These are phyloP conservation scores for Bombus terrestris DNA, from an alignment of 1,140 invertebrate genomes.

Conservation along the genomic window DNA sequence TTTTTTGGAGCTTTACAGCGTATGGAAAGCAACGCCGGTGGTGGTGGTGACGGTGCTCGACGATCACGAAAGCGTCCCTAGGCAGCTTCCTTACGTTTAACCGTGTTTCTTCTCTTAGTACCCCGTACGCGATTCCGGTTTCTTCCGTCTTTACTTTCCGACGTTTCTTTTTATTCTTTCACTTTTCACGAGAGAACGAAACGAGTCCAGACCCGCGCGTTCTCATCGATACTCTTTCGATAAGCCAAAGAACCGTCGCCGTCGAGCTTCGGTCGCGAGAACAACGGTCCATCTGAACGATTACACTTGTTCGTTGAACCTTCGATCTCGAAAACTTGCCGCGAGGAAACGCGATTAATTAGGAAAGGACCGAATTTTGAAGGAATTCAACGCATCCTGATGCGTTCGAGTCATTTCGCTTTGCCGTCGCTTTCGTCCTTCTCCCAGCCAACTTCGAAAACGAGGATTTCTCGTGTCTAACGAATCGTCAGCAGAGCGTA, in stretches of 20 bases:
- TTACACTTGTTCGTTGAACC: background rate
- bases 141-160: background rate
- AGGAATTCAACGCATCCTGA: background rate
- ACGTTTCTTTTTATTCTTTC: background rate
- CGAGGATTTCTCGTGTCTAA: background rate
- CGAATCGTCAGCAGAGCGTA: background rate
- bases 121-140: background rate
- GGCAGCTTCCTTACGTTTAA: background rate
- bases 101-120: background rate
- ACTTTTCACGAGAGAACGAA: too few species aligned
- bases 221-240: background rate
- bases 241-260: background rate
- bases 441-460: background rate
- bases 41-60: slow-evolving; percentile 38
- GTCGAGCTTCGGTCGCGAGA: slow-evolving; percentile 8
- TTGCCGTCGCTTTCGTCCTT: background rate
- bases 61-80: slow-evolving; percentile 50
- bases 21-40: slow-evolving; percentile 14
- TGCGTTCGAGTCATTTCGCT: too few species aligned
- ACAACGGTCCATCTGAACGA: background rate
- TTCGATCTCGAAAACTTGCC: background rate
- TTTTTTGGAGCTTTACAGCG: background rate
- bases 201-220: background rate
- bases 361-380: background rate
- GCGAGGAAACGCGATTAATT: too few species aligned